Evolutionary conservation across 2,113 vertebrate genomes (phyloP).

Genomic region (Rhabdomys dilectus): DNA sequence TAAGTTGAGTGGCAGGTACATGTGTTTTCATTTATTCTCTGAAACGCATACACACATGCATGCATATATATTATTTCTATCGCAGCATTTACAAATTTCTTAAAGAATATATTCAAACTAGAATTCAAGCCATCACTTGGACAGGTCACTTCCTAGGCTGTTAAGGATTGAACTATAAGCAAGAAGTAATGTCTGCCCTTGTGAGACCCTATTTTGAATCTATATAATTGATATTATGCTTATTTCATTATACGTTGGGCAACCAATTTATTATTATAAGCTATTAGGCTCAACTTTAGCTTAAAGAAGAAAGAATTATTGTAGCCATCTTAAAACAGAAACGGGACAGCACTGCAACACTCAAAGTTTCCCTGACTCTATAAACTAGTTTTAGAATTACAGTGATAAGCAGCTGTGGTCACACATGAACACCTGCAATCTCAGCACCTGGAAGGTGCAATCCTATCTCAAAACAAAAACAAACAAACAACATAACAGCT

Average conservation of each 20-base stretch:
- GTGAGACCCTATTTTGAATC: neutral
- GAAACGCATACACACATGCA: neutral
- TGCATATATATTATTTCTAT: neutral
- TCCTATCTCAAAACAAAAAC: neutral
- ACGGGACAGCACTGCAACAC: neutral
- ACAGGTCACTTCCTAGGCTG: neutral
- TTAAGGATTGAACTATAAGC: neutral
- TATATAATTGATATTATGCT: conserved; percentile 18
- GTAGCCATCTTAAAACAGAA: neutral
- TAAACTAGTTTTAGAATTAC: conserved; percentile 34
- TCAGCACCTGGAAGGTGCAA: neutral
- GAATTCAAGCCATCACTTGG: conserved; percentile 16
- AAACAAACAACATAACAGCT: neutral
- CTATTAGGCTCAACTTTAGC: neutral
- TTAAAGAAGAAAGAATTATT: conserved; percentile 57
- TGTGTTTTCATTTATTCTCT: conserved; percentile 50
- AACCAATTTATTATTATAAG: conserved; percentile 50
- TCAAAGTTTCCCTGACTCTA: conserved; percentile 41
- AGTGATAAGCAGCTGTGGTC: neutral
- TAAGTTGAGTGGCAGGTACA: neutral
- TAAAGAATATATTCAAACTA: conserved; percentile 33
- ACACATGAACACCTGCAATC: neutral
- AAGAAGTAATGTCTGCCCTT: neutral
- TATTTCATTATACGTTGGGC: conserved; percentile 21
- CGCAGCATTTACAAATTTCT: conserved; percentile 32